These are phyloP conservation scores for Hydrophis major DNA, from an alignment of 2,797 vertebrate genomes.

Conservation along the genomic window DNA sequence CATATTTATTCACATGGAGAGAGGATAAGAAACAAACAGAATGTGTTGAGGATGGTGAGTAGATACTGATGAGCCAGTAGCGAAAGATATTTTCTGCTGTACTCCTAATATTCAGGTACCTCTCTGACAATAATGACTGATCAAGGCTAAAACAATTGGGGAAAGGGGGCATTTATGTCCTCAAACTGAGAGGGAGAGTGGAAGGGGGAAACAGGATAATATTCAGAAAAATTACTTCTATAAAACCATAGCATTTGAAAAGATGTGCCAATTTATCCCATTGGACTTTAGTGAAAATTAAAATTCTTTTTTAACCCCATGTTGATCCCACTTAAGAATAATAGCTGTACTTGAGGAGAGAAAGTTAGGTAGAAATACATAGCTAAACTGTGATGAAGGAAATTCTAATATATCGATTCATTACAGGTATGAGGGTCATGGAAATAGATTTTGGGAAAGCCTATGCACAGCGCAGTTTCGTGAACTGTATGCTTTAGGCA, in stretches of 20 bases:
- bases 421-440: conserved; percentile 85
- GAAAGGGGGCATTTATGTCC: neutral
- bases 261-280: neutral
- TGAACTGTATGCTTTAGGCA: conserved; percentile 88
- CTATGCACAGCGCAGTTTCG: conserved; percentile 86
- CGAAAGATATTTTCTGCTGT: neutral
- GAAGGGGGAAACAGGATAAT: neutral
- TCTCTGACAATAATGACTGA: neutral
- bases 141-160: neutral
- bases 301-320: neutral
- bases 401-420: conserved; percentile 42
- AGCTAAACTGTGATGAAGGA: neutral
- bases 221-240: neutral
- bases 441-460: conserved; percentile 89
- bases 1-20: neutral
- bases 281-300: neutral
- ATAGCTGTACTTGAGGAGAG: neutral
- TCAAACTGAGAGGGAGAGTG: neutral
- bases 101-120: neutral
- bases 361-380: neutral
- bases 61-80: neutral
- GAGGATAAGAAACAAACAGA: neutral
- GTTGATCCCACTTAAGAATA: neutral
- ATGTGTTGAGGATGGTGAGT: neutral
- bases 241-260: neutral